Percentiles rank a stretch among this genome's conserved stretches.
Conservation (phyloP, 2,797 vertebrate genomes). For the Enoplosus armatus region DNA sequence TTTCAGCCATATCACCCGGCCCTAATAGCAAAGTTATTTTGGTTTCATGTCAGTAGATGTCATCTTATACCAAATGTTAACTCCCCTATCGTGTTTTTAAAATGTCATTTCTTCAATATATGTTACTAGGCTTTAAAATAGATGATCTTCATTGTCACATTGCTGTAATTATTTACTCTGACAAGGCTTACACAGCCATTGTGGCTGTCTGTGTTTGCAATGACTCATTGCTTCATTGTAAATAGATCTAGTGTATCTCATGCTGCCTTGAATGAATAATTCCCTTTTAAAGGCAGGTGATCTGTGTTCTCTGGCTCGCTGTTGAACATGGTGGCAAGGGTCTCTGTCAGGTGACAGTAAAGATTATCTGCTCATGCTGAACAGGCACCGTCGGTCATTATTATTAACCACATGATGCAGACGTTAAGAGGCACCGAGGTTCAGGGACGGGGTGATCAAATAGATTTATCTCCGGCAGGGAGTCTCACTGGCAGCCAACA, state of each 20-base stretch:
- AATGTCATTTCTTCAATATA: neutral
- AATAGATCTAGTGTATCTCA: slow-evolving; percentile 53
- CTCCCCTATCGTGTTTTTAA: neutral
- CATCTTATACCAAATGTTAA: neutral
- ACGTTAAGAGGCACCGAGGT: slow-evolving; percentile 47
- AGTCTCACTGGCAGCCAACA: slow-evolving; percentile 19
- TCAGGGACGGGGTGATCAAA: slow-evolving; percentile 44
- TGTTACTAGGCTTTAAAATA: slow-evolving; percentile 7
- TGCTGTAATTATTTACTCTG: slow-evolving; percentile 31
- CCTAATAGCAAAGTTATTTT: neutral
- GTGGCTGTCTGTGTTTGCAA: slow-evolving; percentile 37
- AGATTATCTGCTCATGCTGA: slow-evolving; percentile 61
- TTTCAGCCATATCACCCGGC: neutral
- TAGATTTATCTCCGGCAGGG: slow-evolving; percentile 49
- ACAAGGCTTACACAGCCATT: slow-evolving; percentile 31
- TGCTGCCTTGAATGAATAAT: slow-evolving; percentile 54
- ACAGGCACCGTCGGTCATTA: slow-evolving; percentile 56
- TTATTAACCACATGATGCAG: slow-evolving; percentile 48
- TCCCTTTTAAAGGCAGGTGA: slow-evolving; percentile 53
- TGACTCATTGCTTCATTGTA: slow-evolving; percentile 55
- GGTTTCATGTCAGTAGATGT: neutral
- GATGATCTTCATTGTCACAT: slow-evolving; percentile 15
- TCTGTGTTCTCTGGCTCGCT: slow-evolving; percentile 55
- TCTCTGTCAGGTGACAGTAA: slow-evolving; percentile 60
- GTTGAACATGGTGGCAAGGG: slow-evolving; percentile 23